Evolutionary conservation across 2,888 invertebrate species (phyloP).

Genomic region (Ophion ventricosus): DNA sequence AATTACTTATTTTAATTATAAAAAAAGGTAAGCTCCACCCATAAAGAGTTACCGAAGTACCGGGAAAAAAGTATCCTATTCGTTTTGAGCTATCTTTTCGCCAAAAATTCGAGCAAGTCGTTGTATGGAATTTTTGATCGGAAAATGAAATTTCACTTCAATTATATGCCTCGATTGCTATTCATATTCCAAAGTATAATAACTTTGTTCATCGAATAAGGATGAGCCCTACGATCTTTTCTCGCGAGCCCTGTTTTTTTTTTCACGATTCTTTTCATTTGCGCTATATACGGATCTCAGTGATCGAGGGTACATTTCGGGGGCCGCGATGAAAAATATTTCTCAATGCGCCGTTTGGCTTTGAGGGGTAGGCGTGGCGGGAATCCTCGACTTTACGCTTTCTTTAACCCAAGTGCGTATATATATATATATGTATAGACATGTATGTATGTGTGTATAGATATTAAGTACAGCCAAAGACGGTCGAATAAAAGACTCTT

Average conservation of each 20-base stretch:
- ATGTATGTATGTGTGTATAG: neutral
- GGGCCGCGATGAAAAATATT: slow-evolving; percentile 53
- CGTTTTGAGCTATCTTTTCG: too few species aligned
- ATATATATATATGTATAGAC: slow-evolving; percentile 8
- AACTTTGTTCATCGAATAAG: slow-evolving; percentile 27
- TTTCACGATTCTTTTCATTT: slow-evolving; percentile 43
- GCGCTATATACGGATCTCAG: slow-evolving; percentile 25
- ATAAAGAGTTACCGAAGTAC: too few species aligned
- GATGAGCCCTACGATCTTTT: neutral
- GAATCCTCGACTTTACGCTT: slow-evolving; percentile 54
- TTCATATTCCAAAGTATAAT: slow-evolving; percentile 8
- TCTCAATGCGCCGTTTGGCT: slow-evolving; percentile 46
- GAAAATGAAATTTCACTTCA: too few species aligned
- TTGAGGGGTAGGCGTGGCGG: slow-evolving; percentile 62
- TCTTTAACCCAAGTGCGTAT: neutral
- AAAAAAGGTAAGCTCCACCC: too few species aligned
- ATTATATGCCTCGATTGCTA: too few species aligned
- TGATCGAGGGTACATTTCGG: slow-evolving; percentile 39
- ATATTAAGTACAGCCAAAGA: slow-evolving; percentile 36
- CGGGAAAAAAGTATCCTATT: too few species aligned
- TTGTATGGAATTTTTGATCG: too few species aligned
- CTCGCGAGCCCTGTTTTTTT: slow-evolving; percentile 24
- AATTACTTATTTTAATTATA: too few species aligned
- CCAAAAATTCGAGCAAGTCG: too few species aligned
- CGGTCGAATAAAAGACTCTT: slow-evolving; percentile 60